Evolutionary conservation across 2,113 vertebrate species (phyloP), one percentile per base, ranked within the genome.

Genomic region (Erythrocercus mccallii): DNA sequence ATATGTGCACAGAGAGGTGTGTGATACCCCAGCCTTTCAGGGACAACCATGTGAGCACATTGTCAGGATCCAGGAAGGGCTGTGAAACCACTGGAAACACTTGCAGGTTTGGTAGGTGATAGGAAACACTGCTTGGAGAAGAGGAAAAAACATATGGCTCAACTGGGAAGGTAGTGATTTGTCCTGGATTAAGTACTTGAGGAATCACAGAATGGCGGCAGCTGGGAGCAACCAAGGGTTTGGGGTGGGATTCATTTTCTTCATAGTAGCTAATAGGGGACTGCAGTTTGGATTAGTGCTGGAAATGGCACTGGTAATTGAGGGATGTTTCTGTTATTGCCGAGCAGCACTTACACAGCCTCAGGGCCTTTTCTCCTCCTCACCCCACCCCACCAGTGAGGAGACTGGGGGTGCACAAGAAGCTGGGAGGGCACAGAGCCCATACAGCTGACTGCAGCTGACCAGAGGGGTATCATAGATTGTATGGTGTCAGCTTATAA

Each of bases 401-500:
- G 33, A 65, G 44, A 25, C 28, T n/a, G 23, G 23, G 13, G 42
- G 14, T 44, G 28, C 37, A 45, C 20, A 45, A n/a, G 24, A n/a
- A 45, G 14, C 12, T 78, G 44, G 16, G 50, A 78, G 16, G 18
- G 57, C 27, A n/a, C 50, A 38, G 42, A 64, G 27, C 23, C 28
- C 0, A 0, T 23, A 15, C 13, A 50, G 33, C 23, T 71, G 57
- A 71, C 28, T 23, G 4, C 37, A 70, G 15, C 12, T 25, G 37
- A 33, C 31, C 51, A 56, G 10, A 77, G 27, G 7, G 31, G 5
- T 14, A 28, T 50, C 40, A 33, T 19, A 77, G 31, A 42, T 19
- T 0, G 0, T 8, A 8, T 38, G 13, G 37, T 57, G 37, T 22
- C 50, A 44, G 21, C 28, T 50, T 65, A 21, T 0, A 33, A 23